phyloP scores from a whole-genome alignment of 2,113 vertebrate genomes.

The Electrona antarctica region DNA sequence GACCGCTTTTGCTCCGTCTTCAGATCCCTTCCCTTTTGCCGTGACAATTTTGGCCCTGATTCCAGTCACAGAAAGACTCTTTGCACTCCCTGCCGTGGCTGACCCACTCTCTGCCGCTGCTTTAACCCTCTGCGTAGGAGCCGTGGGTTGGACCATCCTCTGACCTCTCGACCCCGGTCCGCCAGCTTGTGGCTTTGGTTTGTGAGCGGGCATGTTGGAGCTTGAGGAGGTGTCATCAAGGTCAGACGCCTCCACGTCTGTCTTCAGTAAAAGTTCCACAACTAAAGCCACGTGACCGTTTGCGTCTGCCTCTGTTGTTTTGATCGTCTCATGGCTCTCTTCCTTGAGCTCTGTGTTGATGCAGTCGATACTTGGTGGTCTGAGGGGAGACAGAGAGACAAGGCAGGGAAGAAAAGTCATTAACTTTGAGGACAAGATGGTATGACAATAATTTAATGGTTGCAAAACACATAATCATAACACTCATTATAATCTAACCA shows the following conservation, averaged over 20 bases:
- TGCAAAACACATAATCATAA: background rate
- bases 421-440: background rate
- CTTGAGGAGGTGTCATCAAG: slow-evolving; percentile 28
- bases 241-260: slow-evolving; percentile 28
- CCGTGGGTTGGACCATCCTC: background rate
- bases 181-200: slow-evolving; percentile 32
- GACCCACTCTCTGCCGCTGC: slow-evolving; percentile 31
- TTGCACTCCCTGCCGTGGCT: slow-evolving; percentile 37
- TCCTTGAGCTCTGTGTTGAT: slow-evolving; percentile 50
- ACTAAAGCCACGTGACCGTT: slow-evolving; percentile 17
- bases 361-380: slow-evolving; percentile 55
- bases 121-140: slow-evolving; percentile 46
- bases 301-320: slow-evolving; percentile 22
- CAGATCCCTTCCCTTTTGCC: slow-evolving; percentile 52
- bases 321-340: slow-evolving; percentile 1
- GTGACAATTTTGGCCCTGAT: slow-evolving; percentile 54
- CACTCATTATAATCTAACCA: background rate
- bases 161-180: slow-evolving; percentile 33
- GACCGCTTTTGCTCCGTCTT: slow-evolving; percentile 49
- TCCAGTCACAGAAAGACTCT: slow-evolving; percentile 44
- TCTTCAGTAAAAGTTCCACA: slow-evolving; percentile 25
- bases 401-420: background rate
- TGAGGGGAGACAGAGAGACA: slow-evolving; percentile 42
- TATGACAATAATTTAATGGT: background rate
- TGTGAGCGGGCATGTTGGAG: slow-evolving; percentile 59